These are phyloP conservation scores for Phyllostomus hastatus DNA, from an alignment of 2,113 vertebrate genomes.

Conservation along the genomic window DNA sequence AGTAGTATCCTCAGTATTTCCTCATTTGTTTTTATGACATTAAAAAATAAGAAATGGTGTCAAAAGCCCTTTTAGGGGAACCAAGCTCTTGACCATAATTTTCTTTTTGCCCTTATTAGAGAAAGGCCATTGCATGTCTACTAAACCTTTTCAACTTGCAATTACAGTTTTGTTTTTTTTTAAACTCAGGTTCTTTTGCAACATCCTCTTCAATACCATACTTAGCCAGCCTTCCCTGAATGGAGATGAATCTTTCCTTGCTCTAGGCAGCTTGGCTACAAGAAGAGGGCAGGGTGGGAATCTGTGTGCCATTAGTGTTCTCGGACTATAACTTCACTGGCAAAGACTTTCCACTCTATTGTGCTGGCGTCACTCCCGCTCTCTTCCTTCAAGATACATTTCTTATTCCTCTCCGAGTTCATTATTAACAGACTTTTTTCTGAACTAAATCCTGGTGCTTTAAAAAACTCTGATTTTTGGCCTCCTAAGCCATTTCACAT, in stretches of 20 bases:
- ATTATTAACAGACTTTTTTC: not conserved
- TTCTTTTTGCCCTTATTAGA: not conserved
- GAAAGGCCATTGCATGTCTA: not conserved
- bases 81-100: not conserved
- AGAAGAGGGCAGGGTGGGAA: not conserved
- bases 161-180: not conserved
- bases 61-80: not conserved
- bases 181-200: not conserved
- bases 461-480: not conserved
- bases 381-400: not conserved
- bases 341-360: not conserved
- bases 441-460: not conserved
- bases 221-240: not conserved
- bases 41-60: not conserved
- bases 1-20: not conserved
- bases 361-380: not conserved
- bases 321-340: not conserved
- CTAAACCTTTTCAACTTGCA: not conserved
- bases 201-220: not conserved
- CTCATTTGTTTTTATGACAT: not conserved
- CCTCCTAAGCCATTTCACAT: not conserved
- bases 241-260: not conserved
- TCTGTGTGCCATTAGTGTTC: not conserved
- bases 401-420: not conserved
- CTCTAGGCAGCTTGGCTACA: not conserved